Conservation (phyloP, 2,797 vertebrate species). For the Cyprinodon diabolis region DNA sequence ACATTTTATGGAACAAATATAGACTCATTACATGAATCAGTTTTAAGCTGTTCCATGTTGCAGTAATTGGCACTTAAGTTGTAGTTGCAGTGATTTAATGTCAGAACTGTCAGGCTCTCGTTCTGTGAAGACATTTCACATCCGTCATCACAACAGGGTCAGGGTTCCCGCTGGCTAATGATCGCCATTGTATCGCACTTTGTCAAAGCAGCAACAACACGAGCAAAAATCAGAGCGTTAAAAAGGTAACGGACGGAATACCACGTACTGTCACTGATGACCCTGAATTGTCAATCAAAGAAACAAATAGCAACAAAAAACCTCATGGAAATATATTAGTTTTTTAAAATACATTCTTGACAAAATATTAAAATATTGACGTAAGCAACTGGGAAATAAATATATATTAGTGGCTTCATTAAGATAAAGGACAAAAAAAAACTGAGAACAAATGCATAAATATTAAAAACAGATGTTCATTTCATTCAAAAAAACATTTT, state of each 20-base stretch:
- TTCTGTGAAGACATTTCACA: constrained; percentile 33
- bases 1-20: not conserved
- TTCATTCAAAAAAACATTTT: not conserved
- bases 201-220: constrained; percentile 32
- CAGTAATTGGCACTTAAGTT: not conserved
- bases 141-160: constrained; percentile 58
- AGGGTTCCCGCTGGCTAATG: constrained; percentile 24
- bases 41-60: not conserved
- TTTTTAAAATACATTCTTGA: constrained; percentile 57
- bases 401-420: constrained; percentile 8
- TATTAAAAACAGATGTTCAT: not conserved
- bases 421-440: not conserved
- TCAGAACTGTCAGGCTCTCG: not conserved
- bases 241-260: constrained; percentile 8
- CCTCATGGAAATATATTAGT: constrained; percentile 61
- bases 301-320: constrained; percentile 21
- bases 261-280: constrained; percentile 24
- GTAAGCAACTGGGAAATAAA: constrained; percentile 14
- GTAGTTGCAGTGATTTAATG: not conserved
- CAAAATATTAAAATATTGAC: constrained; percentile 46
- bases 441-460: constrained; percentile 16
- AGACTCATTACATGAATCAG: constrained; percentile 6
- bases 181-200: constrained; percentile 40
- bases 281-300: constrained; percentile 46
- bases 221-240: constrained; percentile 33